phyloP scores from a whole-genome alignment of 92 coral and sea anemone species.

The Actinernus sp. region DNA sequence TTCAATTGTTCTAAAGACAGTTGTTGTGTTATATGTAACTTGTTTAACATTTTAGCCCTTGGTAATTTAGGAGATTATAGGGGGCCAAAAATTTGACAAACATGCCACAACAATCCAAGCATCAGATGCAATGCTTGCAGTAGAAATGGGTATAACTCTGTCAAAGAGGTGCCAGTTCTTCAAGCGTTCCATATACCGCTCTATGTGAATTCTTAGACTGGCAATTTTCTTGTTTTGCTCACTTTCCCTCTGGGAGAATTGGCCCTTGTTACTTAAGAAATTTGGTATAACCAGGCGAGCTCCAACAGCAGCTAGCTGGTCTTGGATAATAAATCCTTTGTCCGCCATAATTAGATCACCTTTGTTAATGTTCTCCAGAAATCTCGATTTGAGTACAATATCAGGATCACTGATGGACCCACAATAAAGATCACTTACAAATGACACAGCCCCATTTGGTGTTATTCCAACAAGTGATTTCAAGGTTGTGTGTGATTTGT shows the following conservation, averaged over 20 bases:
- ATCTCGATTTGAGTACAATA: slow-evolving; percentile 21
- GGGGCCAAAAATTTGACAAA: slow-evolving; percentile 58
- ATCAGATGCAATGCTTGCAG: slow-evolving; percentile 44
- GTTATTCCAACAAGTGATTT: slow-evolving; percentile 35
- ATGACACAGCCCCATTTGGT: slow-evolving; percentile 42
- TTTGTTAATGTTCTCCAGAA: slow-evolving; percentile 3
- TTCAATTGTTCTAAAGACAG: too few relatives aligned
- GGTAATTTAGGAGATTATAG: slow-evolving; percentile 18
- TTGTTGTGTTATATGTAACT: too few relatives aligned
- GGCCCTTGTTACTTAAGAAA: slow-evolving; percentile 28
- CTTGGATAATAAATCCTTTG: slow-evolving; percentile 55
- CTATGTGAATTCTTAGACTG: slow-evolving; percentile 61
- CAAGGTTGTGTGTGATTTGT: slow-evolving; percentile 26
- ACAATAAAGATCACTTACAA: slow-evolving; percentile 21
- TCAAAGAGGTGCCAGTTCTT: slow-evolving; percentile 76
- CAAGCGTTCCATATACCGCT: slow-evolving; percentile 56
- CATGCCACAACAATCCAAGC: slow-evolving; percentile 48
- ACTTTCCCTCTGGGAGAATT: slow-evolving; percentile 34
- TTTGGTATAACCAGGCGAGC: slow-evolving; percentile 37
- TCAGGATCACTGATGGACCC: slow-evolving; percentile 35
- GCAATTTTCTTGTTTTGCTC: slow-evolving; percentile 55
- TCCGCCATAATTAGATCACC: slow-evolving; percentile 52
- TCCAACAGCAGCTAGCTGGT: slow-evolving; percentile 57
- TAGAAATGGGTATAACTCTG: slow-evolving; percentile 53
- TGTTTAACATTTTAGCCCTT: too few relatives aligned